Conservation (phyloP, 2,888 invertebrate species). For the Mystacides longicornis region DNA sequence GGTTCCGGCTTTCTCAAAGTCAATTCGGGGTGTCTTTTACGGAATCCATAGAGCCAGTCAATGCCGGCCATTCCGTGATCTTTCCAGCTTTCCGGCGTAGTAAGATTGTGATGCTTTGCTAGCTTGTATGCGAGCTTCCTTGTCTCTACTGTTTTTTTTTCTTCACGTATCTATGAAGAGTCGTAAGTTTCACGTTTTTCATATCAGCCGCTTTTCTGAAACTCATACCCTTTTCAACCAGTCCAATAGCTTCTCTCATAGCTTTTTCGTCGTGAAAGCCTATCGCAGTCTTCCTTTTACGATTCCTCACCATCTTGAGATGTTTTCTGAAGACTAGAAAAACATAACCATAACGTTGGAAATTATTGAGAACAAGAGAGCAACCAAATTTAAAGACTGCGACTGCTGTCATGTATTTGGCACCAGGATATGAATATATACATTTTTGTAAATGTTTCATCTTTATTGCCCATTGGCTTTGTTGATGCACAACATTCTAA, state of each 20-base stretch:
- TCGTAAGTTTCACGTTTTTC: neutral
- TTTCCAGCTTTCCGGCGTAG: conserved; percentile 23
- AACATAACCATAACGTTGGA: neutral
- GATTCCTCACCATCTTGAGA: conserved; percentile 6
- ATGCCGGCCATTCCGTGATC: conserved; percentile 18
- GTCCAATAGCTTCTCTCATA: conserved; percentile 17
- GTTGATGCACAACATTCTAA: no score
- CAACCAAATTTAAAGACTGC: no score
- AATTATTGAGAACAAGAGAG: no score
- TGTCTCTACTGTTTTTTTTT: neutral
- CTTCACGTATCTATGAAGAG: neutral
- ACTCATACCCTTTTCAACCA: neutral
- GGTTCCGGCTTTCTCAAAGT: conserved; percentile 27
- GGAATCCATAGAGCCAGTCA: conserved; percentile 16
- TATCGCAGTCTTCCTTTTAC: neutral
- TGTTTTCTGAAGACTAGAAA: conserved; percentile 7
- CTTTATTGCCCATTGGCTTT: no score
- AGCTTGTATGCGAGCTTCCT: conserved; percentile 6
- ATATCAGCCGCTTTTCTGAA: neutral
- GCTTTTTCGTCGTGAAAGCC: conserved; percentile 9
- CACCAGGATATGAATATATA: no score
- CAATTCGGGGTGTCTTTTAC: conserved; percentile 24
- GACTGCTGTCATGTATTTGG: no score
- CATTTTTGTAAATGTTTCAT: no score
- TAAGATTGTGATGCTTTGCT: conserved; percentile 21